Evolutionary conservation across 2,797 vertebrate genomes (phyloP).

Genomic region (Amniataba percoides): DNA sequence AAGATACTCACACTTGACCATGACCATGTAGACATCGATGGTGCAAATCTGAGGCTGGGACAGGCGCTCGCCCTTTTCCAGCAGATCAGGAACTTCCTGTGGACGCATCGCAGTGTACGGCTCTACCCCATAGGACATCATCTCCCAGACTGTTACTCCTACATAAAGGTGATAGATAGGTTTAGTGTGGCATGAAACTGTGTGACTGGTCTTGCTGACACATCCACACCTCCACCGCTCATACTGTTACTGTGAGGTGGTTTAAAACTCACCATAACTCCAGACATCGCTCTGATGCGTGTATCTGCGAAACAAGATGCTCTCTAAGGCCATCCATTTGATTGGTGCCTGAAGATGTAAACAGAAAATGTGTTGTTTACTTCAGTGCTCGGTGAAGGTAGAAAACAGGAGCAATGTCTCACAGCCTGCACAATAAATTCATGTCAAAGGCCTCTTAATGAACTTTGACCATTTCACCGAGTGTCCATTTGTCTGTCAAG

Average conservation of each 20-base stretch:
- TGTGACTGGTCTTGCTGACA: not conserved
- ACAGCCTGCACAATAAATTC: not conserved
- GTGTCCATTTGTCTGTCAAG: not conserved
- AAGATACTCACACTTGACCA: constrained; percentile 95
- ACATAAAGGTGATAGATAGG: constrained; percentile 17
- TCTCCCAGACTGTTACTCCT: constrained; percentile 97
- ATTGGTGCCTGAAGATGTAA: constrained; percentile 87
- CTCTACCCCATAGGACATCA: constrained; percentile 97
- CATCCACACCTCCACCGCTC: not conserved
- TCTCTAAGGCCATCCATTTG: constrained; percentile 98
- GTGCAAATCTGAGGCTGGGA: constrained; percentile 96
- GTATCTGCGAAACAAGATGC: constrained; percentile 95
- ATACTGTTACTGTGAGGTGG: not conserved
- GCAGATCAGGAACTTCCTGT: constrained; percentile 92
- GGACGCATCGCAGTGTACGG: constrained; percentile 90
- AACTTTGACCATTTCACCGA: constrained; percentile 26
- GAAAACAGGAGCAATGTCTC: constrained; percentile 4
- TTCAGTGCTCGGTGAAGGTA: not conserved
- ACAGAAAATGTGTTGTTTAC: constrained; percentile 12
- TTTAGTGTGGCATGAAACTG: constrained; percentile 23
- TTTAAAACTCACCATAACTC: constrained; percentile 92
- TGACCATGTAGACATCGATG: constrained; percentile 99
- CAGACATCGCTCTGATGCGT: constrained; percentile 98
- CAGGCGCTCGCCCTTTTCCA: constrained; percentile 95
- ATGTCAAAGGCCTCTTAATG: not conserved